phyloP scores from a whole-genome alignment of 2,113 vertebrate genomes.

The Myanophis thanlyinensis region DNA sequence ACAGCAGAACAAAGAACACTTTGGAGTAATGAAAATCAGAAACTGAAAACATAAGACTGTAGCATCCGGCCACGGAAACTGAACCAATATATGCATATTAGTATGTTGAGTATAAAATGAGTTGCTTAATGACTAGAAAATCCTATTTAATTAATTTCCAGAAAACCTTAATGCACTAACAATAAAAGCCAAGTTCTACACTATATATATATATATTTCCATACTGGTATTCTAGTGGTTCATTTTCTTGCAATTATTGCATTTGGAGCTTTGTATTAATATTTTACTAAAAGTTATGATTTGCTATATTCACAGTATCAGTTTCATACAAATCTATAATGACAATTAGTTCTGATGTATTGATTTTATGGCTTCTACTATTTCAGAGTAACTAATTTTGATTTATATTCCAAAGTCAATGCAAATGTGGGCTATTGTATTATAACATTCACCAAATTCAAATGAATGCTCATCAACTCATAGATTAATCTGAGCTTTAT shows the following conservation, averaged over 20 bases:
- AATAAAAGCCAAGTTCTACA: background rate
- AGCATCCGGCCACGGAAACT: background rate
- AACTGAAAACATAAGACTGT: background rate
- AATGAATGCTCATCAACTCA: background rate
- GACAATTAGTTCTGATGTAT: background rate
- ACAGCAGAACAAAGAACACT: background rate
- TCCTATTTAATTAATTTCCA: background rate
- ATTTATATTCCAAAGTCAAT: background rate
- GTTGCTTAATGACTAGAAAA: background rate
- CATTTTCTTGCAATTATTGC: conserved; percentile 1
- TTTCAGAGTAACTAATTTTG: background rate
- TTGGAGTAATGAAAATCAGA: background rate
- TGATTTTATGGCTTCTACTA: background rate
- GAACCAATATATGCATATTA: background rate
- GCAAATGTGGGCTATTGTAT: background rate
- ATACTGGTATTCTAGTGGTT: background rate
- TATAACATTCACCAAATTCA: background rate
- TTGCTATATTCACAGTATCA: background rate
- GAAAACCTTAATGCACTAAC: conserved; percentile 4
- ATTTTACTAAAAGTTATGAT: background rate
- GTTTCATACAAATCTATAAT: background rate
- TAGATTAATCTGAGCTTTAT: background rate
- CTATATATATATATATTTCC: background rate
- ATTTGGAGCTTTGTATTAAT: background rate
- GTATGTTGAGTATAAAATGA: background rate